phyloP scores from a whole-genome alignment of 2,888 invertebrate species.

The Heteropelma amictum region DNA sequence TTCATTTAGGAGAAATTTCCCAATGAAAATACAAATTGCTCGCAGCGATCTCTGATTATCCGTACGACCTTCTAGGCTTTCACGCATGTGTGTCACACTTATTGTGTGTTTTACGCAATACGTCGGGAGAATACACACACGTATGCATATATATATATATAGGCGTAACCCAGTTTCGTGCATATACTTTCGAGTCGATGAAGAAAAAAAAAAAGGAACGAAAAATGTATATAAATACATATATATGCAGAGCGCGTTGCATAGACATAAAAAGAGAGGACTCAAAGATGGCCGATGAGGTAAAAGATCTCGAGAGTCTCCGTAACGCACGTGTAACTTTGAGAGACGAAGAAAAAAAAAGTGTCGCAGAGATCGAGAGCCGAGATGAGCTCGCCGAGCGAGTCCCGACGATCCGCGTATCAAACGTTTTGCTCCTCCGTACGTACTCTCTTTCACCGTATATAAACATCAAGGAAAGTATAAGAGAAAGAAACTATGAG shows the following conservation, averaged over 20 bases:
- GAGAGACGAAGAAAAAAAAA: conserved; percentile 46
- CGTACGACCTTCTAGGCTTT: no score
- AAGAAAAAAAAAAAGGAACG: not conserved
- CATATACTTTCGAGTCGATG: not conserved
- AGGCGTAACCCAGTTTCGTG: not conserved
- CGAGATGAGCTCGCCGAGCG: not conserved
- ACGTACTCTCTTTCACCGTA: conserved; percentile 52
- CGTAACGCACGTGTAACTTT: conserved; percentile 35
- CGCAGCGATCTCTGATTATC: no score
- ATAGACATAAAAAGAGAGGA: not conserved
- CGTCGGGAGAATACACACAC: no score
- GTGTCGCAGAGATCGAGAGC: conserved; percentile 31
- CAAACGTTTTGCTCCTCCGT: not conserved
- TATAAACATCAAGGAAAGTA: no score
- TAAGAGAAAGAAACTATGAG: conserved; percentile 1
- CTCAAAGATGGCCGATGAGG: conserved; percentile 22
- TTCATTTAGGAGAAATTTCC: no score
- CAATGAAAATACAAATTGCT: no score
- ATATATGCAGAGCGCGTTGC: not conserved
- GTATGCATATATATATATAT: not conserved
- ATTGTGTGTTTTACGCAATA: no score
- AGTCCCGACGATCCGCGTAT: conserved; percentile 24
- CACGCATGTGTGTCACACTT: no score
- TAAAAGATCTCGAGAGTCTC: conserved; percentile 16
- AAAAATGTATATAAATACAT: not conserved